Evolutionary conservation across 2,888 invertebrate genomes (phyloP), one percentile per base, ranked within the genome.

Genomic region (Dynastes grantii): DNA sequence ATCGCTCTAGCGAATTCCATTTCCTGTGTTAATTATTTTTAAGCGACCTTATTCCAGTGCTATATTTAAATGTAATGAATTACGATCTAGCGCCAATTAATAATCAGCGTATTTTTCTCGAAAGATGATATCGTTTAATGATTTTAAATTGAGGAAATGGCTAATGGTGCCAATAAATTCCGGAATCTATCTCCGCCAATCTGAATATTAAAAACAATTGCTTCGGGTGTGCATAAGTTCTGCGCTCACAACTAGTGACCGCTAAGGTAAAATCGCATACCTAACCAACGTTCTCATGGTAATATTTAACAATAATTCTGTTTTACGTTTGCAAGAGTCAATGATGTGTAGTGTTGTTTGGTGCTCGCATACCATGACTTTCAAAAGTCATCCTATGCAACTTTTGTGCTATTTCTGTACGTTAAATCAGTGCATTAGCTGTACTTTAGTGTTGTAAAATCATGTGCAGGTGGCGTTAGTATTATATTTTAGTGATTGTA

Each of bases 221-320:
- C 79, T 79, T 51, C 73, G 73, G 78, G 78, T 78, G 29, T 63
- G 32, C 55, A 58, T 53, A 37, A 78, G 63, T 73, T 78, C 40
- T 40, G 65, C 37, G 55, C 51, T 73, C 51, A 29, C 22, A 22
- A 75, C 58, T 11, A 68, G 68, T 49, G 11, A 68, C 77, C 45
- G 68, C 67, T 45, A 67, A 78, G 8, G 45, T 2, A 78, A 78
- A 75, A 11, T 29, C 37, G 49, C 9, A 61, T 73, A 45, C 61
- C 61, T 61, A 75, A 29, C 40, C 22, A 51, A 75, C 55, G 77
- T 79, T 79, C 79, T 77, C 79, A 79, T 79, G 79, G 79, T 51
- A 76, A 77, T 79, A 79, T 79, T 79, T 79, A 79, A 79, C 73
- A 75, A 79, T 79, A 79, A 77, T 75, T 79, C 68, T 67, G 37